A percentile compares a stretch with the other conserved stretches of the same genome.
phyloP scores from a whole-genome alignment of 2,113 vertebrate genomes.

The Lophotis ruficrista region DNA sequence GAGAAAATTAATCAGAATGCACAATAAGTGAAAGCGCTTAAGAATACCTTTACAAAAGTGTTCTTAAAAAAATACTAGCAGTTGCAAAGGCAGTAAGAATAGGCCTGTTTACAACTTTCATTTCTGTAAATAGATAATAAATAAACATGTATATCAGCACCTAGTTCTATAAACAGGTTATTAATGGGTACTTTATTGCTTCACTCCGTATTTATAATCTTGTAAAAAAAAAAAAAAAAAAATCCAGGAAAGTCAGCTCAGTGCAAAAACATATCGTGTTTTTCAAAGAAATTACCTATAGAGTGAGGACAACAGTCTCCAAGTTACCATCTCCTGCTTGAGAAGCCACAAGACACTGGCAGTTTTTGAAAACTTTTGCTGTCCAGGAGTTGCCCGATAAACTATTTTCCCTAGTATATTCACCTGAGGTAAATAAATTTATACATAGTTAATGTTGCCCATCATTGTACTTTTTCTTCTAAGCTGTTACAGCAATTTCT shows the following conservation, averaged over 20 bases:
- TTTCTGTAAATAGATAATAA: background rate
- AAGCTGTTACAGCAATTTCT: background rate
- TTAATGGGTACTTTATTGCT: background rate
- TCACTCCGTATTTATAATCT: background rate
- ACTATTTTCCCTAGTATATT: slow-evolving; percentile 89
- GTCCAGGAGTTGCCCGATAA: slow-evolving; percentile 86
- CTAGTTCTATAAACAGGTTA: background rate
- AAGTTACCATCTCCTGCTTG: slow-evolving; percentile 93
- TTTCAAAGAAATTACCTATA: slow-evolving; percentile 83
- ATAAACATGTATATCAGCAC: background rate
- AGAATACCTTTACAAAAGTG: background rate
- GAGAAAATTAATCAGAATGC: background rate
- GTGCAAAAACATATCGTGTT: background rate
- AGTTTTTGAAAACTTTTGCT: slow-evolving; percentile 92
- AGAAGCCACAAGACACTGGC: slow-evolving; percentile 94
- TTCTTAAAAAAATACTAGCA: background rate
- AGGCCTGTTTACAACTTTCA: background rate
- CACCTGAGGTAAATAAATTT: slow-evolving; percentile 75
- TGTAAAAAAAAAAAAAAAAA: background rate
- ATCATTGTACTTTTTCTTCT: background rate
- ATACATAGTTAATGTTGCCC: background rate
- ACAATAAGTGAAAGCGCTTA: background rate
- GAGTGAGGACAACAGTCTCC: slow-evolving; percentile 91
- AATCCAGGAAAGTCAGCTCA: background rate
- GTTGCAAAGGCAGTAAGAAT: background rate